These are phyloP conservation scores for Eupithecia subfuscata DNA, from an alignment of 2,888 invertebrate genomes.

Conservation along the genomic window DNA sequence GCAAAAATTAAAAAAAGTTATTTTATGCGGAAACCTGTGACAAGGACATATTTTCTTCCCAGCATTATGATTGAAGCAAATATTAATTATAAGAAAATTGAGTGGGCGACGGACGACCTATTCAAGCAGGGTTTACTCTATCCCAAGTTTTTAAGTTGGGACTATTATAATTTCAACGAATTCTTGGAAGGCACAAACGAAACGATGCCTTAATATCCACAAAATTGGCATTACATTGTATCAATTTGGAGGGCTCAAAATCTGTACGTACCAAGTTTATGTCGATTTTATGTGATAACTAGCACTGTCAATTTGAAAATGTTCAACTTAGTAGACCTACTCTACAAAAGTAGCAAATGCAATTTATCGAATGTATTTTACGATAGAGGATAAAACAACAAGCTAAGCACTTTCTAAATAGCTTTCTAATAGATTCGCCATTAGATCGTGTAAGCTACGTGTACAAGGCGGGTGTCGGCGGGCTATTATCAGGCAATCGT, in stretches of 20 bases:
- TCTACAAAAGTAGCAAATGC: background rate
- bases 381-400: background rate
- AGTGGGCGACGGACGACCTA: constrained; percentile 46
- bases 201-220: background rate
- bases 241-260: background rate
- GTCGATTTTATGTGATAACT: background rate
- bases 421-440: constrained; percentile 50
- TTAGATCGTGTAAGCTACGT: constrained; percentile 50
- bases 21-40: constrained; percentile 54
- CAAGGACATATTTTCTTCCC: constrained; percentile 52
- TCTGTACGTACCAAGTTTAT: background rate
- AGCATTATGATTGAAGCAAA: constrained; percentile 69
- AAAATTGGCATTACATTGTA: background rate
- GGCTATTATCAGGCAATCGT: constrained; percentile 56
- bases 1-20: constrained; percentile 36
- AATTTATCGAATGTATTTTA: constrained; percentile 1
- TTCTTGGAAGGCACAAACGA: background rate
- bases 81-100: constrained; percentile 63
- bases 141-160: background rate
- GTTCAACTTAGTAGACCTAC: background rate
- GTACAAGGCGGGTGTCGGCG: constrained; percentile 47
- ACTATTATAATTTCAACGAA: background rate
- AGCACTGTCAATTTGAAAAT: background rate
- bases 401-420: constrained; percentile 39
- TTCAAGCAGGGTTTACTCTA: constrained; percentile 22